Conservation (phyloP, 2,797 vertebrate genomes). For the Apodemus agrarius region DNA sequence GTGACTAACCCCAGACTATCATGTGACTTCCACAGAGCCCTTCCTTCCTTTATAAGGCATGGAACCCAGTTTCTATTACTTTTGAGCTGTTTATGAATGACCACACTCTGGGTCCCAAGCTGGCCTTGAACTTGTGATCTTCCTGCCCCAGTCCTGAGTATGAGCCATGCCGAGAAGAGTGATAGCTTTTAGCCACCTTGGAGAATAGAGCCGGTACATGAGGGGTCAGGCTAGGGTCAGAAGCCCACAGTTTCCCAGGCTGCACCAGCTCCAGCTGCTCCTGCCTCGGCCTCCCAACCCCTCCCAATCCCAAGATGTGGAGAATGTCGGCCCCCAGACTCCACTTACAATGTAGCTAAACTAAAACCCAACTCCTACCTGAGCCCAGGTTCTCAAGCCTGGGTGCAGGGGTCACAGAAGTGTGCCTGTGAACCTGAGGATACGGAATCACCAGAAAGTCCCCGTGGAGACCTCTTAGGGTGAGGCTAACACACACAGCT, state of each 20-base stretch:
- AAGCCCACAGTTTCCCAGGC: background rate
- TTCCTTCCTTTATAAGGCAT: background rate
- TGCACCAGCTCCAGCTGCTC: background rate
- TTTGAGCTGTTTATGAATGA: background rate
- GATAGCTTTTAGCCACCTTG: background rate
- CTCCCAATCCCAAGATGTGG: background rate
- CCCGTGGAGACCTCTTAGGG: background rate
- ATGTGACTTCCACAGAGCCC: background rate
- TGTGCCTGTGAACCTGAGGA: background rate
- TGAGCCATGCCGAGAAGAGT: background rate
- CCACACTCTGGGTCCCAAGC: background rate
- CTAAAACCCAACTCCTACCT: background rate
- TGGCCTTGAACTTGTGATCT: background rate
- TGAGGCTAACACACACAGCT: too few species aligned
- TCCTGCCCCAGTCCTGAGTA: background rate
- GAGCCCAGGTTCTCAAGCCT: background rate
- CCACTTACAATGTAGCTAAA: background rate
- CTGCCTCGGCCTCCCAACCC: background rate
- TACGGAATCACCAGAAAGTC: background rate
- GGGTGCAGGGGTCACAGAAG: background rate
- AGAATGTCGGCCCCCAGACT: background rate
- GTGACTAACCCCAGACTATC: too few species aligned
- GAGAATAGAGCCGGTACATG: background rate
- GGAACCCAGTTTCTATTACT: background rate
- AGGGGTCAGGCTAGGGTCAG: background rate